phyloP scores from a whole-genome alignment of 2,797 vertebrate genomes.

The Orestias chungarensis region DNA sequence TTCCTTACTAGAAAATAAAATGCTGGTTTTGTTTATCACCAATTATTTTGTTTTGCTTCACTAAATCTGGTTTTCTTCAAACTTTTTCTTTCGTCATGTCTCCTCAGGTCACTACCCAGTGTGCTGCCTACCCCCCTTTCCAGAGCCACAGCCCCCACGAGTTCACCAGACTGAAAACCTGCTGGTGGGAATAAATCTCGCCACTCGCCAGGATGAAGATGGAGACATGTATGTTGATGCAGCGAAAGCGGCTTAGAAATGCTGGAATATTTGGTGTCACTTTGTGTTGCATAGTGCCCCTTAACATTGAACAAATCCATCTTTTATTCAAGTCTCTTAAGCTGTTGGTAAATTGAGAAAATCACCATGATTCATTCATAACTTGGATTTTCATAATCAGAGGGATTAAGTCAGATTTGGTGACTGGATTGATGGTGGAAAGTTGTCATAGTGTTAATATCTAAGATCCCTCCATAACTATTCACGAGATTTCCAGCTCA shows the following conservation, averaged over 20 bases:
- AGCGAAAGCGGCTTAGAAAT: neutral
- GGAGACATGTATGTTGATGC: constrained; percentile 77
- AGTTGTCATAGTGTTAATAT: constrained; percentile 4
- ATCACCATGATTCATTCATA: constrained; percentile 23
- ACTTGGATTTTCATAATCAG: constrained; percentile 2
- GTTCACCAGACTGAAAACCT: constrained; percentile 35
- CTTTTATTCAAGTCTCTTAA: neutral
- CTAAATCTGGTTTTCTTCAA: neutral
- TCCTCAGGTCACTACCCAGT: constrained; percentile 42
- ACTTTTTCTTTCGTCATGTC: neutral
- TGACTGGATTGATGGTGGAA: neutral
- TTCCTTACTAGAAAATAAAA: constrained; percentile 16
- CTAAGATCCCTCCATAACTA: constrained; percentile 13
- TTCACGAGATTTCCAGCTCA: constrained; percentile 19
- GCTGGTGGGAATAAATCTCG: constrained; percentile 49
- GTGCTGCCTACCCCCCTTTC: constrained; percentile 23
- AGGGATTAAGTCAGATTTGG: constrained; percentile 1
- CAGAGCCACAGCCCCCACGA: constrained; percentile 18
- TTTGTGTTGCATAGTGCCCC: neutral
- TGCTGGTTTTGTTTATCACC: neutral
- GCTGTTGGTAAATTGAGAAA: constrained; percentile 2
- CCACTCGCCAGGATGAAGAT: constrained; percentile 75
- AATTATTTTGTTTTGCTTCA: constrained; percentile 2
- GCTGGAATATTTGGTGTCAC: neutral
- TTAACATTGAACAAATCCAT: neutral